These are phyloP conservation scores for Drosophila testacea DNA, from an alignment of 2,888 invertebrate genomes.

Conservation along the genomic window DNA sequence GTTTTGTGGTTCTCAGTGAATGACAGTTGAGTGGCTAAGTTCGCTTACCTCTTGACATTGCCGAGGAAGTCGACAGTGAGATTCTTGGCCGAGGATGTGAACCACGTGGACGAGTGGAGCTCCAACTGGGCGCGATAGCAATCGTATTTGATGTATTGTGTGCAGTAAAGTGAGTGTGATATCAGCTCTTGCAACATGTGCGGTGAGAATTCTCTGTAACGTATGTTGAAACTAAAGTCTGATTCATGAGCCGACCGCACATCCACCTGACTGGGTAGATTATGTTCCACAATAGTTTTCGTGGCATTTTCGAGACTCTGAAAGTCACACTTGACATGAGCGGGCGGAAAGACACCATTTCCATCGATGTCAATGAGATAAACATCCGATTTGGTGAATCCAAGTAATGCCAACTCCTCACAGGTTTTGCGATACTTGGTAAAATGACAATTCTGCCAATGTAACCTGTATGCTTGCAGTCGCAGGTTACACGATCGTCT, in stretches of 20 bases:
- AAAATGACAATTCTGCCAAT: conserved; percentile 97
- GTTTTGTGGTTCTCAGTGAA: conserved; percentile 4
- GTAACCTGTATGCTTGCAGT: conserved; percentile 95
- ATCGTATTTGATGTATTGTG: conserved; percentile 95
- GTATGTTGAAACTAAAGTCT: conserved; percentile 94
- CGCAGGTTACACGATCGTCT: conserved; percentile 94
- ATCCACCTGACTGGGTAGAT: conserved; percentile 95
- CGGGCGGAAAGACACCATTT: conserved; percentile 95
- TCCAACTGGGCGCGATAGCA: conserved; percentile 95
- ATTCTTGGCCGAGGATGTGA: conserved; percentile 91
- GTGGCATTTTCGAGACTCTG: conserved; percentile 93
- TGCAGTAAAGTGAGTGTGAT: conserved; percentile 94
- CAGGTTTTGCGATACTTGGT: conserved; percentile 96
- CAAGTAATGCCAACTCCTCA: conserved; percentile 94
- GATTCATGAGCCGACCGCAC: conserved; percentile 91
- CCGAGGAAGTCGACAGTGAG: conserved; percentile 94
- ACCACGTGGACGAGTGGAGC: conserved; percentile 95
- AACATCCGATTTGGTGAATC: conserved; percentile 95
- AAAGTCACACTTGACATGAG: conserved; percentile 96
- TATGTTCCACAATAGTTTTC: conserved; percentile 95
- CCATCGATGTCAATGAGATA: conserved; percentile 97
- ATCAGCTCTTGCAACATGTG: conserved; percentile 96
- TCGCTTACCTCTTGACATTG: conserved; percentile 90
- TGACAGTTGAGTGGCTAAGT: conserved; percentile 36
- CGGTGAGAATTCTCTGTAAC: conserved; percentile 94